Percentiles rank a stretch among this genome's conserved stretches.
These are phyloP conservation scores for Otis tarda DNA, from an alignment of 2,113 vertebrate genomes.

Conservation along the genomic window DNA sequence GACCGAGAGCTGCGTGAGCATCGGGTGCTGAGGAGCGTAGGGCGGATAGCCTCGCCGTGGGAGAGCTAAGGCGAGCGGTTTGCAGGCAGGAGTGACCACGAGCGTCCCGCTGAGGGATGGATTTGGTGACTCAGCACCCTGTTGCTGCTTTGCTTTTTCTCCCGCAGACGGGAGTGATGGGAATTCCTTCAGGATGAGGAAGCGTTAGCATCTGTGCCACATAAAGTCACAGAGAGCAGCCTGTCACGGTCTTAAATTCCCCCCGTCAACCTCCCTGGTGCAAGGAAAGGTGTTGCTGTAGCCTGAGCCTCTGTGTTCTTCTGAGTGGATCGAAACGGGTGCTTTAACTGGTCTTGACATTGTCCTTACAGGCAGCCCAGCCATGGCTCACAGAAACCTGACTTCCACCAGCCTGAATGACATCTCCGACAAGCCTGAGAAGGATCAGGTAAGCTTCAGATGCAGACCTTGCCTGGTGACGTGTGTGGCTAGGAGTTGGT, in stretches of 20 bases:
- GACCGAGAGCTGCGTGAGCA: not conserved
- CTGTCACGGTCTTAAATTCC: not conserved
- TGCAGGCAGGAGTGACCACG: not conserved
- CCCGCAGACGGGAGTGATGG: not conserved
- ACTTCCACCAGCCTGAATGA: conserved; percentile 92
- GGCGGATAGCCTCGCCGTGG: fast-evolving
- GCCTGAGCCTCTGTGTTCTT: conserved; percentile 29
- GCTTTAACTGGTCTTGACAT: conserved; percentile 9
- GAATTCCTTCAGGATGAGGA: not conserved
- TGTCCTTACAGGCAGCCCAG: conserved; percentile 86
- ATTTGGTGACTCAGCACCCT: not conserved
- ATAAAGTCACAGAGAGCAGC: not conserved
- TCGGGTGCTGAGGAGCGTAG: not conserved
- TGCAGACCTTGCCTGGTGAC: not conserved
- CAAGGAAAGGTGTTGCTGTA: not conserved
- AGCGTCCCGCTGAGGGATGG: not conserved
- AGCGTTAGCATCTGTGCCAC: not conserved
- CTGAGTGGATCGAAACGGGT: not conserved
- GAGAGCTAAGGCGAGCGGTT: not conserved
- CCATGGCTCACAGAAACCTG: conserved; percentile 87
- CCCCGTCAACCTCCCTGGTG: not conserved
- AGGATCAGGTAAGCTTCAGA: conserved; percentile 88
- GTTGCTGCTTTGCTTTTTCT: not conserved
- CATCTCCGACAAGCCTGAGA: conserved; percentile 97
- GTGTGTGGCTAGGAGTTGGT: not conserved